Evolutionary conservation across 2,888 invertebrate genomes (phyloP).

Genomic region (Maniola hyperantus): DNA sequence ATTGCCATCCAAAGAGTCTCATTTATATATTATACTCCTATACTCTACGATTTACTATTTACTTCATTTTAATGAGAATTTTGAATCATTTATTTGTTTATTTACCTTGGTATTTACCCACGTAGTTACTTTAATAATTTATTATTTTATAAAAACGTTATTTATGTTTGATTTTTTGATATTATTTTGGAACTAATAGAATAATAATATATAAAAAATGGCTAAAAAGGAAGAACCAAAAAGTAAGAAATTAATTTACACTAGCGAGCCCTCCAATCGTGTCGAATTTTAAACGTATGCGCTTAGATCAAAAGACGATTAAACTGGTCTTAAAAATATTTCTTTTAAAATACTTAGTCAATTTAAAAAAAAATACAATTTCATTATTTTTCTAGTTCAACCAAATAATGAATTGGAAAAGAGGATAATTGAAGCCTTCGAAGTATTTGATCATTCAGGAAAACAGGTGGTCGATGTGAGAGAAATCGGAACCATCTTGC

Average conservation of each 20-base stretch:
- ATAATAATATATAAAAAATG: constrained; percentile 50
- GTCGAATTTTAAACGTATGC: no score
- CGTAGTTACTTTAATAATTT: not conserved
- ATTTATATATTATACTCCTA: no score
- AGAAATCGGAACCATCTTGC: constrained; percentile 94
- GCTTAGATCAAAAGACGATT: no score
- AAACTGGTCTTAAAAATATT: no score
- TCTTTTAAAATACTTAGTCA: no score
- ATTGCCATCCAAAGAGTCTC: no score
- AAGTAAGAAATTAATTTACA: constrained; percentile 48
- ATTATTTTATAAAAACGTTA: not conserved
- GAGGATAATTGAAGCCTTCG: constrained; percentile 92
- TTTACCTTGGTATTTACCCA: not conserved
- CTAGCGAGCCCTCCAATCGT: no score
- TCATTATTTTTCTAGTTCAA: constrained; percentile 60
- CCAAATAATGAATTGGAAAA: constrained; percentile 88
- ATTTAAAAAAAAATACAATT: not conserved
- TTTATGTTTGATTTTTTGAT: constrained; percentile 34
- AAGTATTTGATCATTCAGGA: constrained; percentile 94
- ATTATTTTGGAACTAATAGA: constrained; percentile 51
- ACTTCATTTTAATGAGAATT: no score
- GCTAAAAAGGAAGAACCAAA: constrained; percentile 66
- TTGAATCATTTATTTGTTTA: not conserved
- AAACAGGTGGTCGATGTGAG: constrained; percentile 94
- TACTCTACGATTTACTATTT: no score